These are phyloP conservation scores for Lateolabrax maculatus DNA, from an alignment of 2,797 vertebrate species.

Conservation along the genomic window DNA sequence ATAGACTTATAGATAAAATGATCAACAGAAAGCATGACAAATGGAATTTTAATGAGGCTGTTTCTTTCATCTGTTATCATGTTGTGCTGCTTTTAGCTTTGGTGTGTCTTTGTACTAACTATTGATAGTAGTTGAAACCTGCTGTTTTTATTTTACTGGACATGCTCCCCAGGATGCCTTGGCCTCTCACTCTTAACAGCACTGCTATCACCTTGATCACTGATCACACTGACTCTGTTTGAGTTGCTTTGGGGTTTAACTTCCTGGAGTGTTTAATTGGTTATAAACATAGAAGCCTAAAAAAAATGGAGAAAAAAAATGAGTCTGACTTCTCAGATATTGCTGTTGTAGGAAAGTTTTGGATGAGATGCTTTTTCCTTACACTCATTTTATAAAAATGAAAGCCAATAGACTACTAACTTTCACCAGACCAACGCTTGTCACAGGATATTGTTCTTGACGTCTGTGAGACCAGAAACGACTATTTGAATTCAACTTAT, in stretches of 20 bases:
- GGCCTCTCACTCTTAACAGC: conserved; percentile 88
- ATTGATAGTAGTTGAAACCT: conserved; percentile 93
- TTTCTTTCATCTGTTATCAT: conserved; percentile 94
- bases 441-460: conserved; percentile 26
- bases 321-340: conserved; percentile 13
- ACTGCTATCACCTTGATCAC: conserved; percentile 92
- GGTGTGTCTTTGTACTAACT: conserved; percentile 88
- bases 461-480: conserved; percentile 19
- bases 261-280: conserved; percentile 87
- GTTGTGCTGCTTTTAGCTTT: conserved; percentile 86
- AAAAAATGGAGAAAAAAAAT: conserved; percentile 79
- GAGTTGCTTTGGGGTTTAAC: conserved; percentile 90
- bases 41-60: conserved; percentile 95
- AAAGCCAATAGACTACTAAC: neutral
- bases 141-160: conserved; percentile 95
- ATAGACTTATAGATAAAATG: conserved; percentile 95
- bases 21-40: conserved; percentile 91
- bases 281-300: conserved; percentile 86
- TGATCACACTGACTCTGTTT: conserved; percentile 92
- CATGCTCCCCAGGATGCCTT: conserved; percentile 91
- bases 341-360: conserved; percentile 5
- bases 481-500: conserved; percentile 44
- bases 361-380: neutral
- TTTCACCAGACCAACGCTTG: neutral
- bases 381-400: neutral